These are phyloP conservation scores for Drosophila pseudoobscura DNA, from an alignment of 1,140 invertebrate species.

Conservation along the genomic window DNA sequence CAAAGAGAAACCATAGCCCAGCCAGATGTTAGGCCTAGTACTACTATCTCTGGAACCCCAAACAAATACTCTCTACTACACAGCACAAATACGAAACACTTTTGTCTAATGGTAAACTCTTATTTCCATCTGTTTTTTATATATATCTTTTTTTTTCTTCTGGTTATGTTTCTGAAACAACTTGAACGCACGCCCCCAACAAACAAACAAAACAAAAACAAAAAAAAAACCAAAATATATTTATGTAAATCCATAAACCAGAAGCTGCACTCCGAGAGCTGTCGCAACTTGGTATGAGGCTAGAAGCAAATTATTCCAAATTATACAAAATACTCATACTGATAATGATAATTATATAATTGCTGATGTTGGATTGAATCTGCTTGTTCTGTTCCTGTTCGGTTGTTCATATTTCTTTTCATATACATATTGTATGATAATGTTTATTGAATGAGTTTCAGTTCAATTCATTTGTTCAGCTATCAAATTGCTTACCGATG, in stretches of 20 bases:
- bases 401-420: slow-evolving; percentile 17
- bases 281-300: slow-evolving; percentile 83
- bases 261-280: slow-evolving; percentile 83
- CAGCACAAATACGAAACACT: slow-evolving; percentile 22
- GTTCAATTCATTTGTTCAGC: neutral
- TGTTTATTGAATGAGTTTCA: slow-evolving; percentile 10
- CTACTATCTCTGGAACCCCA: no score
- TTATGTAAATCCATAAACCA: slow-evolving; percentile 43
- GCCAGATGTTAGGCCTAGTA: no score
- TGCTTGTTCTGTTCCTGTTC: slow-evolving; percentile 27
- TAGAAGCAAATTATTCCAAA: slow-evolving; percentile 27
- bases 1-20: slow-evolving; percentile 36
- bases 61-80: neutral
- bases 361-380: slow-evolving; percentile 60
- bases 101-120: slow-evolving; percentile 52
- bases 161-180: slow-evolving; percentile 50
- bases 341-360: slow-evolving; percentile 44
- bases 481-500: no score
- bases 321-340: slow-evolving; percentile 33
- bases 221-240: slow-evolving; percentile 41
- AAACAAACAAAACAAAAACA: slow-evolving; percentile 44
- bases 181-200: slow-evolving; percentile 32
- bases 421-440: slow-evolving; percentile 16
- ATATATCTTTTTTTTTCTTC: slow-evolving; percentile 42
- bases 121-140: slow-evolving; percentile 25